These are phyloP conservation scores for Tor tambroides DNA, from an alignment of 2,113 vertebrate genomes.

Conservation along the genomic window DNA sequence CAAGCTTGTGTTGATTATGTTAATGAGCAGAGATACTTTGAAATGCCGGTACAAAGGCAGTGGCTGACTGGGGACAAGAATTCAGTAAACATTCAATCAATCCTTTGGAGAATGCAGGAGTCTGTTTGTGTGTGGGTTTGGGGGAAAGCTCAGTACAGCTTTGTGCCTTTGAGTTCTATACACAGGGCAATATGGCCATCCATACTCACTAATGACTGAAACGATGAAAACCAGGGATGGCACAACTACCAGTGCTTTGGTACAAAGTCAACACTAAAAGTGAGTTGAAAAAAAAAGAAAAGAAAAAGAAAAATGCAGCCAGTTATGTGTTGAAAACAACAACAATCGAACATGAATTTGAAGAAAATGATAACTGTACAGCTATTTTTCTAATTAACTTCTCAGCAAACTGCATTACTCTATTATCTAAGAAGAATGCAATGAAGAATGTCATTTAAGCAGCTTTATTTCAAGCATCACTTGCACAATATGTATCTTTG, in stretches of 20 bases:
- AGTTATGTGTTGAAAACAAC: neutral
- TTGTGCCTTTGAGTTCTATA: constrained; percentile 1
- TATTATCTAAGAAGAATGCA: neutral
- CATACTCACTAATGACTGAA: neutral
- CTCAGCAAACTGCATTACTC: neutral
- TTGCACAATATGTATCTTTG: neutral
- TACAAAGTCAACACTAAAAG: neutral
- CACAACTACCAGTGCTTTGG: neutral
- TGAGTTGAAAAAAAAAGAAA: too few species aligned
- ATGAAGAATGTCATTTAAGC: neutral
- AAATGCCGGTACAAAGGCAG: neutral
- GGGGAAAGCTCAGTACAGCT: neutral
- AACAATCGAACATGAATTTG: neutral
- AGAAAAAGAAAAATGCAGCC: neutral
- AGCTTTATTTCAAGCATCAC: neutral
- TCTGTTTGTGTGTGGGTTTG: neutral
- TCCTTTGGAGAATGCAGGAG: neutral
- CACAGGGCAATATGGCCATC: neutral
- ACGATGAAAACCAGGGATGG: neutral
- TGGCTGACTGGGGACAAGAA: neutral
- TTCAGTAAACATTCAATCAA: neutral
- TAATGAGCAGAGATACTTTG: neutral
- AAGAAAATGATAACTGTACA: neutral
- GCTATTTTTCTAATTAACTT: neutral
- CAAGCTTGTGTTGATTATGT: neutral